Evolutionary conservation across 2,888 invertebrate genomes (phyloP), one percentile per base, ranked within the genome.

Genomic region (Sepiola atlantica): DNA sequence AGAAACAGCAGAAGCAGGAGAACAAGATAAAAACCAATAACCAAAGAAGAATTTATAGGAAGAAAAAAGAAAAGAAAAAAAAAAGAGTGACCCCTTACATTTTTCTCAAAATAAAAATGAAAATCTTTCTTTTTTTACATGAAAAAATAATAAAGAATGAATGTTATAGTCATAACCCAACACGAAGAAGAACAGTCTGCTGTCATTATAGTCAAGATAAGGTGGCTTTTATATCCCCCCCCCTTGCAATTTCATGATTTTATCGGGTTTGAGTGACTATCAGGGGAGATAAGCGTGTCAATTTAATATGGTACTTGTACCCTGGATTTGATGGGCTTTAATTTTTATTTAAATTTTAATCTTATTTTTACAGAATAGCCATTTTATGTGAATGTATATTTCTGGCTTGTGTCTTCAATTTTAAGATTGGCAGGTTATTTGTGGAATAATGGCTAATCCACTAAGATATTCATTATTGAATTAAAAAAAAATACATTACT

Each of bases 391-490:
- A 77, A 77, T n/a, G 77, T n/a, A 77, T 77, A 77, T 77, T 77
- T 77, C n/a, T 77, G n/a, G 77, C 77, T 32, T n/a, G 77, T 32
- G 14, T 32, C 3, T 77, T 32, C n/a, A 77, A 77, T 77, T n/a
- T n/a, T 77, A 77, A 77, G n/a, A 77, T 32, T 77, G n/a, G 77
- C 77, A 77, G n/a, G 32, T 77, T 32, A 77, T 77, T 77, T 77
- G n/a, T 4, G n/a, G n/a, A 77, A 77, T 77, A 77, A 77, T 77
- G 77, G 12, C 32, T n/a, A 77, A 77, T 77, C 77, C n/a, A 77
- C 77, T n/a, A 77, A 77, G n/a, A 77, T 77, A 32, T 77, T n/a
- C n/a, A 77, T 77, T 77, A 77, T n/a, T 77, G 77, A 32, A 77
- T 77, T 77, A 10, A 77, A 77, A 77, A 77, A 77, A 77, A 77